Evolutionary conservation across 2,888 invertebrate species (phyloP).

Genomic region (Lycocerus yunnanus): DNA sequence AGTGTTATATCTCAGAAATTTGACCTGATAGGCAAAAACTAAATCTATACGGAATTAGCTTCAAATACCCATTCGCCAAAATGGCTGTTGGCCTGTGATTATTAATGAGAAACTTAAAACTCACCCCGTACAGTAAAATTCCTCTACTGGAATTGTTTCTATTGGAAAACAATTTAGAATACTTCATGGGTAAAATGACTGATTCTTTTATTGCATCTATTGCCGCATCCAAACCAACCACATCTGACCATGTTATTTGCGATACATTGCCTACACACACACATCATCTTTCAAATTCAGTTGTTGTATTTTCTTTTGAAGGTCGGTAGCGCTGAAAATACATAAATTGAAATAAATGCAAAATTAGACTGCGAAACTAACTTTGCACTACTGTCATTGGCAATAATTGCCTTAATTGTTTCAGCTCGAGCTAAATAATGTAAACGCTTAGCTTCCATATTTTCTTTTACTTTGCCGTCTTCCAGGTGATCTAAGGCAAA

Average conservation of each 20-base stretch:
- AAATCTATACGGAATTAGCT: too few relatives aligned
- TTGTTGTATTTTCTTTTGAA: slow-evolving; percentile 95
- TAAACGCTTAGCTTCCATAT: background rate
- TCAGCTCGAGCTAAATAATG: background rate
- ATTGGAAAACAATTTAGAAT: too few relatives aligned
- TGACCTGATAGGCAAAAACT: too few relatives aligned
- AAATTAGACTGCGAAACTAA: slow-evolving; percentile 44
- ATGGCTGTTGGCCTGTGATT: too few relatives aligned
- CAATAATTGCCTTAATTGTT: background rate
- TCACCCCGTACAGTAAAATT: too few relatives aligned
- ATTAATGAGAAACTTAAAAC: too few relatives aligned
- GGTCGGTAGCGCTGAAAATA: slow-evolving; percentile 73
- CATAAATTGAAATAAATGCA: slow-evolving; percentile 15
- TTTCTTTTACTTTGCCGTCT: background rate
- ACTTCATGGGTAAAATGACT: too few relatives aligned
- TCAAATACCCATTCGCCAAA: too few relatives aligned
- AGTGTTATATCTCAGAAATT: too few relatives aligned
- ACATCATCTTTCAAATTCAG: slow-evolving; percentile 78
- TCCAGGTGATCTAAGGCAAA: background rate
- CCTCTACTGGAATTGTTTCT: too few relatives aligned
- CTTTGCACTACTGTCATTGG: slow-evolving; percentile 71
- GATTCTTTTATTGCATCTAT: too few relatives aligned
- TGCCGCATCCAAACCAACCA: too few relatives aligned
- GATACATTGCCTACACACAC: slow-evolving; percentile 98
- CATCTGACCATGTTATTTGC: slow-evolving; percentile 96